Conservation (phyloP, 37 sponge, comb jelly and placozoan species). For the Petrosia ficiformis region DNA sequence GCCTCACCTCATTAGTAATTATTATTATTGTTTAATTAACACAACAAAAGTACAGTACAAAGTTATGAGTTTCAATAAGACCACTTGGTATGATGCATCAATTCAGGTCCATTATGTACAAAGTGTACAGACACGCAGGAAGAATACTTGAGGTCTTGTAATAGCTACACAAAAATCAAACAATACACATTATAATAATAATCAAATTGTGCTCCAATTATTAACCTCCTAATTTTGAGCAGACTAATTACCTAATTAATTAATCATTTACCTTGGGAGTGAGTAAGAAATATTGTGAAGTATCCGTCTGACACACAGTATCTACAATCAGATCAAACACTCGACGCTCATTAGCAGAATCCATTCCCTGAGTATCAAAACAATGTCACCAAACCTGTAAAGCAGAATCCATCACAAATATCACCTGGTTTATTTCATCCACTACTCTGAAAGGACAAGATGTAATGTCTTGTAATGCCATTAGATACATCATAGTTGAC, state of each 20-base stretch:
- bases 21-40: too few species aligned
- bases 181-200: too few species aligned
- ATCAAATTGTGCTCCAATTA: too few species aligned
- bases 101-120: neutral
- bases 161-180: neutral
- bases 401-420: neutral
- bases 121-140: neutral
- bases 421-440: slow-evolving; percentile 91
- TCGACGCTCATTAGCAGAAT: slow-evolving; percentile 88
- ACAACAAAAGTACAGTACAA: too few species aligned
- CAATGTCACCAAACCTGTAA: neutral
- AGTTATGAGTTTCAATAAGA: too few species aligned
- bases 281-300: slow-evolving; percentile 97
- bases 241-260: neutral
- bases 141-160: neutral
- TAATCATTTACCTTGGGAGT: slow-evolving; percentile 81
- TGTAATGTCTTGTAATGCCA: slow-evolving; percentile 92
- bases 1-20: too few species aligned
- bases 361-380: slow-evolving; percentile 79
- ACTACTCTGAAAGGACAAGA: slow-evolving; percentile 93
- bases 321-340: slow-evolving; percentile 92
- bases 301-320: slow-evolving; percentile 49
- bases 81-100: neutral
- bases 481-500: slow-evolving; percentile 97
- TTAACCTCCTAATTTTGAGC: too few species aligned